Base-by-base conservation (phyloP, 2,113 vertebrate genomes). In the Paracanthobrama guichenoti region DNA sequence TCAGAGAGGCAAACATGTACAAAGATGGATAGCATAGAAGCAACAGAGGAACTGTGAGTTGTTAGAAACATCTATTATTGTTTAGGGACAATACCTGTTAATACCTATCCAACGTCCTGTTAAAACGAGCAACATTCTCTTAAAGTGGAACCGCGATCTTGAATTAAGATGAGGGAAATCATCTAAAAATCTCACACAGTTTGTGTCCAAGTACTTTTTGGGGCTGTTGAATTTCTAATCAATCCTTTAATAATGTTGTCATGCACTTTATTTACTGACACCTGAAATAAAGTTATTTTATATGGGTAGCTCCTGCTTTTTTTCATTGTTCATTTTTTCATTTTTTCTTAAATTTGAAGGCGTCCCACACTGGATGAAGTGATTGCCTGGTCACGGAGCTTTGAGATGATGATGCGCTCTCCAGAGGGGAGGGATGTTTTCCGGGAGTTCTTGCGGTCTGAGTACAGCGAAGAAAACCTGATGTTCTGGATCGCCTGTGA, bases 401-500 rank as follows among this genome's bases (percentile, higher is more conserved):
- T 99, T 89, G 98, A 99, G 94, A 95, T 96, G 93, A 96, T 99
- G 97, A 98, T 99, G 96, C 96, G 94, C 90, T 95, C 96, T 44
- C 88, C 95, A 76, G 96, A 97, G 72, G 98, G 98, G 81, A 94
- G 97, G 88, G 96, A 97, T 86, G 89, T 98, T 86, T 99, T 99
- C 93, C 91, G 95, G 83, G 96, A 99, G 91, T 99, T 99, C 92
- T 95, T 99, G 87, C 96, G 97, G 87, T 98, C 97, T 0, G 98
- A 99, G 89, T 99, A 99, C 90, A 99, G 98, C 14, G 98, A 99
- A 89, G 98, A 99, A 92, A 99, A 99, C 92, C 95, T 99, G 78
- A 95, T 99, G 87, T 99, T 99, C 94, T 99, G 98, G 98, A 92
- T 99, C 62, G 96, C 97, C 42, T 99, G 98, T 82, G 98, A 99